Base-by-base conservation (phyloP, 2,113 vertebrate genomes). In the Megaceryle maxima region DNA sequence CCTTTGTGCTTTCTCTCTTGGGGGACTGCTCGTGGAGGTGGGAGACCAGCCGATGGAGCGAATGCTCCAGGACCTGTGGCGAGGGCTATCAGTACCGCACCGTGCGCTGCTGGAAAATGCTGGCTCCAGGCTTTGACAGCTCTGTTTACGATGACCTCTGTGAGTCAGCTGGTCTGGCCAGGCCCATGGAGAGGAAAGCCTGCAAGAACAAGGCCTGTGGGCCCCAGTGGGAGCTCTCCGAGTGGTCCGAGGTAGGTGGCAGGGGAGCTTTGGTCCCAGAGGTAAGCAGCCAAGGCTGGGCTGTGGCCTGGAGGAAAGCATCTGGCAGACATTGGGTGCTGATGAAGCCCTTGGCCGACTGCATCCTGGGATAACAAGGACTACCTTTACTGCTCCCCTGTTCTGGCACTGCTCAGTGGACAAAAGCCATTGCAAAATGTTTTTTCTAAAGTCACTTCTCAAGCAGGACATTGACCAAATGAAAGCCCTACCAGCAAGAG, bases 101-200 rank as follows among this genome's bases (percentile, higher is more conserved):
- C 0, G 98, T 99, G 87, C 98, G 99, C 81, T 99, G 99, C 97
- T 99, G 99, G 99, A 99, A 98, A 97, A 99, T 99, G 98, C 96
- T 99, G 95, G 99, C 98, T 0, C 98, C 98, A 0, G 99, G 99
- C 13, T 98, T 99, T 0, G 99, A 99, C 97, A 99, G 99, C 88
- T 99, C 99, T 0, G 98, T 99, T 72, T 99, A 99, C 2, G 98
- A 99, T 2, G 98, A 98, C 11, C 96, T 99, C 83, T 99, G 99
- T 57, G 98, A 98, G 83, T 97, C 97, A n/a, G 97, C 97, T 5
- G 98, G 98, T 57, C 97, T 99, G 51, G 97, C 98, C 96, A 98
- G 98, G 88, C 99, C 99, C n/a, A 98, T 98, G 92, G 98, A 98
- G 68, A 98, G 98, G 51, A 99, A 99, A 96, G 97, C 97, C 57